These are phyloP conservation scores for Sorex maritimensis DNA, from an alignment of 2,797 vertebrate species.

Conservation along the genomic window DNA sequence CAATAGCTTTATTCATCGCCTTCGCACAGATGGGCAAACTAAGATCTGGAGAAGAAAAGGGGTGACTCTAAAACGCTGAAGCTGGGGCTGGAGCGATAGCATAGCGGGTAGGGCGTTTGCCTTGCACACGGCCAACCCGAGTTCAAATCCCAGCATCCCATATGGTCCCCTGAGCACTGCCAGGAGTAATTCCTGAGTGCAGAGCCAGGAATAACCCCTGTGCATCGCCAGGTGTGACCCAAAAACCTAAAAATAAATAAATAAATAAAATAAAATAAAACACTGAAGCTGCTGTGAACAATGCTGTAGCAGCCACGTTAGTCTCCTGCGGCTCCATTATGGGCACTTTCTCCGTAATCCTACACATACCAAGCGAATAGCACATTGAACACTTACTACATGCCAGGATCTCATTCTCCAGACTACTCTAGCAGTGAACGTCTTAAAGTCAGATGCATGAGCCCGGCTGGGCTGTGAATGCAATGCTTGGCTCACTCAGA, in stretches of 20 bases:
- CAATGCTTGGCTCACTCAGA: not conserved
- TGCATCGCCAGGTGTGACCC: too few relatives aligned
- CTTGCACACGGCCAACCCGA: too few relatives aligned
- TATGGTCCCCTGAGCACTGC: too few relatives aligned
- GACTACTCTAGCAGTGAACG: not conserved
- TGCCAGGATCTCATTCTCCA: not conserved
- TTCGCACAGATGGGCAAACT: not conserved
- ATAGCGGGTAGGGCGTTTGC: too few relatives aligned
- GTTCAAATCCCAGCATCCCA: too few relatives aligned
- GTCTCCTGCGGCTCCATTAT: constrained; percentile 12
- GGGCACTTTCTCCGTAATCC: not conserved
- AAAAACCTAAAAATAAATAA: too few relatives aligned
- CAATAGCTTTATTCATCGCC: not conserved
- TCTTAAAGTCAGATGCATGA: not conserved
- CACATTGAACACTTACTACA: constrained; percentile 1
- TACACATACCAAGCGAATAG: not conserved
- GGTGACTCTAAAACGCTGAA: too few relatives aligned
- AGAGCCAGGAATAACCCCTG: too few relatives aligned
- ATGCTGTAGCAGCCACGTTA: not conserved
- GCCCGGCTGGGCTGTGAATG: not conserved
- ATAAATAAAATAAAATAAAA: too few relatives aligned
- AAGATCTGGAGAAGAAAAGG: not conserved
- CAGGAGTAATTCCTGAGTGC: too few relatives aligned
- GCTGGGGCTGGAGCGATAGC: too few relatives aligned
- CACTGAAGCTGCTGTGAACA: not conserved